Percentiles rank a stretch among this genome's conserved stretches.
Conservation (phyloP, 2,888 invertebrate species). For the Nymphalis urticae region DNA sequence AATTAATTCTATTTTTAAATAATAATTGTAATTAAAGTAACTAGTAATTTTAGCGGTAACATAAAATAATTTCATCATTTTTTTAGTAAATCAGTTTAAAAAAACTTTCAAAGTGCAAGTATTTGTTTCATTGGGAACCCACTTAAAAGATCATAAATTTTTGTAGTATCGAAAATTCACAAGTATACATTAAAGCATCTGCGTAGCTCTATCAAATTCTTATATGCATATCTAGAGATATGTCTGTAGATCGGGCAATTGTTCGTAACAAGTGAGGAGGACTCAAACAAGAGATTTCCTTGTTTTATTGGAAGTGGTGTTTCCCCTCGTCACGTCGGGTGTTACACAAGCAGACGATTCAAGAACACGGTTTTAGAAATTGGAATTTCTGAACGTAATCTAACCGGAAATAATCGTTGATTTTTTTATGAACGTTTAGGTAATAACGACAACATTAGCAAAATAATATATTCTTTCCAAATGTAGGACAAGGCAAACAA, state of each 20-base stretch:
- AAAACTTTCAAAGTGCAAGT: no score
- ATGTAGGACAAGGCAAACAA: not conserved
- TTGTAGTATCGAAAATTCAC: not conserved
- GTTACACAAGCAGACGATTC: constrained; percentile 56
- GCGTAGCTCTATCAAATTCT: constrained; percentile 10
- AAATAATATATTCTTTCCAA: not conserved
- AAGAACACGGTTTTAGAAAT: constrained; percentile 57
- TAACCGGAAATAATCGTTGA: constrained; percentile 19
- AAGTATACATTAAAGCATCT: not conserved
- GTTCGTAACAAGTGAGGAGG: constrained; percentile 52
- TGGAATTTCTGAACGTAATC: constrained; percentile 31
- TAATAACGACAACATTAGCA: not conserved
- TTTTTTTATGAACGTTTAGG: not conserved
- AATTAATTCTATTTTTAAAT: no score
- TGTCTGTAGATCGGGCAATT: constrained; percentile 36
- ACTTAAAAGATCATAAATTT: no score
- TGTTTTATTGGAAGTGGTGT: constrained; percentile 67
- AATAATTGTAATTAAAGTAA: no score
- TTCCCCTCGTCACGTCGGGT: constrained; percentile 65
- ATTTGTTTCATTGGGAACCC: no score
- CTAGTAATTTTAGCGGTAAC: no score
- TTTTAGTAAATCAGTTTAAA: no score
- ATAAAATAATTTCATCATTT: no score
- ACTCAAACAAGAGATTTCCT: constrained; percentile 66
- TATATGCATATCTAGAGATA: constrained; percentile 22